Base-by-base conservation (phyloP, 1,140 invertebrate genomes). In the Drosophila kepulauana region DNA sequence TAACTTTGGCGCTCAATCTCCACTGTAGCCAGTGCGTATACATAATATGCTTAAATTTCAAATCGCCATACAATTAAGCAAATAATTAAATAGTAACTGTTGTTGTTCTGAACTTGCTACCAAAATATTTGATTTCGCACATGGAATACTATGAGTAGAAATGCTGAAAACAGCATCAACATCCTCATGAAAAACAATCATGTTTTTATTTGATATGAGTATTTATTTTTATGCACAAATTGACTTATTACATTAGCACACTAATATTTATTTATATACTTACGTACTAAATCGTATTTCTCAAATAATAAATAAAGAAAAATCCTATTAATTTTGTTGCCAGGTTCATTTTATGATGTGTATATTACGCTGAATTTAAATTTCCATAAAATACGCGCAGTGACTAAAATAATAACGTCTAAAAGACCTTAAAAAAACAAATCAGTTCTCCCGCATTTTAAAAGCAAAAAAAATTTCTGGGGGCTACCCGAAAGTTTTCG, bases 191-290 rank as follows among this genome's bases (percentile, higher is more conserved):
- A 49, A 41, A 28, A 25, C 20, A 25, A 25, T 1, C 41, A 16
- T 38, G 25, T 64, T 74, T n/a, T 68, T 61, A 51, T 63, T 69
- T 69, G 62, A 25, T 25, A 25, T 48, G 11, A 4, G 35, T 51
- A 56, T 70, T 75, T 70, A 75, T 57, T 75, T 75, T 49, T 75
- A 69, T 68, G 33, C 38, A 56, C 13, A 7, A 41, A 5, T n/a
- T 48, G 48, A 28, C 70, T 79, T 51, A 79, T 65, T 52, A 11
- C 70, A 86, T 86, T 86, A 86, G 72, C 84, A 62, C 5, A 48
- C 49, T 67, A 70, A 69, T 82, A 86, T 81, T 81, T 81, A 81
- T 56, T 35, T 35, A 45, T 49, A 25, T 41, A 48, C 20, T 8
- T 5, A 41, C 11, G 35, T 71, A 20, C 2, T 20, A 20, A 33